Conservation (phyloP, 1,140 invertebrate species). For the Leptestheria dahalacensis region DNA sequence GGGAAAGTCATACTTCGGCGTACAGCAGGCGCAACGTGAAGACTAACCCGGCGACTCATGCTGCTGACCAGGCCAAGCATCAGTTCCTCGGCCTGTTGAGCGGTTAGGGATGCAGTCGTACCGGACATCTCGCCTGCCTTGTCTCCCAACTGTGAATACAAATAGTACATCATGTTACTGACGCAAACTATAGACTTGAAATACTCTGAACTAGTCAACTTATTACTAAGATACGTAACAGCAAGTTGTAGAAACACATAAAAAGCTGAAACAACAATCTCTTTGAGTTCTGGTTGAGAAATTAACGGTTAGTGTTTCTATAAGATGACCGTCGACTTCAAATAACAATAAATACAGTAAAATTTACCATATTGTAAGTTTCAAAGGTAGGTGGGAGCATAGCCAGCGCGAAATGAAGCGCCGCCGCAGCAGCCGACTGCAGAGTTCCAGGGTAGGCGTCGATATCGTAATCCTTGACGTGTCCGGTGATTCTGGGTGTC, state of each 20-base stretch:
- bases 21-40: slow-evolving; percentile 9
- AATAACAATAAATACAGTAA: neutral
- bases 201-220: neutral
- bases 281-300: neutral
- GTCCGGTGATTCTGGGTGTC: slow-evolving; percentile 42
- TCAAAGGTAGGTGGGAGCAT: slow-evolving; percentile 43
- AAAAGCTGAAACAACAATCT: neutral
- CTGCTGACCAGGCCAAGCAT: slow-evolving; percentile 14
- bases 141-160: slow-evolving; percentile 10
- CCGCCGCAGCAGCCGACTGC: slow-evolving; percentile 54
- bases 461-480: slow-evolving; percentile 63
- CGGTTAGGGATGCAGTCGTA: neutral
- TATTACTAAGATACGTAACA: too few species aligned
- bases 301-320: neutral
- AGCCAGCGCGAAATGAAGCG: slow-evolving; percentile 55
- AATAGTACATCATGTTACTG: neutral
- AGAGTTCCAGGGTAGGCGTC: slow-evolving; percentile 54
- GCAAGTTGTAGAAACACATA: too few species aligned
- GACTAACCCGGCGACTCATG: slow-evolving; percentile 7
- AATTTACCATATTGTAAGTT: slow-evolving; percentile 28
- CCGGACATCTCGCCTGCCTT: slow-evolving; percentile 6
- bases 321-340: neutral
- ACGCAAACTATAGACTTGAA: neutral
- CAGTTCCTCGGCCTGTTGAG: slow-evolving; percentile 14
- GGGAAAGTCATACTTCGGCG: neutral